Conservation (phyloP, 2,113 vertebrate species). For the Dryoscopus gambensis region DNA sequence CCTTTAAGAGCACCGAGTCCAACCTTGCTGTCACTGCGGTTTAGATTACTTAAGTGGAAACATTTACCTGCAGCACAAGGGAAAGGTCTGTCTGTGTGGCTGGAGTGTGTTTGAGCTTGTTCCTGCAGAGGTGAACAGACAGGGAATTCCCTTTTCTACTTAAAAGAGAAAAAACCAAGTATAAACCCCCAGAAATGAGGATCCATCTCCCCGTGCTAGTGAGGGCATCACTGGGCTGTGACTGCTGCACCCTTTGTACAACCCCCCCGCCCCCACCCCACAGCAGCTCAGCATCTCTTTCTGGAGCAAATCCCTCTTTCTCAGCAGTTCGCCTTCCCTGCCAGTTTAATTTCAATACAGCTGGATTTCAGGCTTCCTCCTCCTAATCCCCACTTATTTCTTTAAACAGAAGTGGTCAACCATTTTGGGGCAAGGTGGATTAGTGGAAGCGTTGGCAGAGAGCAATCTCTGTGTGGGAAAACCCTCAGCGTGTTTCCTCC, state of each 20-base stretch:
- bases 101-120: not conserved
- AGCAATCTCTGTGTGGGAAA: not conserved
- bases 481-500: not conserved
- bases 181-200: not conserved
- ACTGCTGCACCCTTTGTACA: not conserved
- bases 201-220: accelerated
- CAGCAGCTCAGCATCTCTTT: not conserved
- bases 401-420: conserved; percentile 7
- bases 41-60: not conserved
- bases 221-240: not conserved
- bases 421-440: not conserved
- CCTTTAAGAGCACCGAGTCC: not conserved
- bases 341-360: conserved; percentile 16
- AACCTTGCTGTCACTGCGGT: not conserved
- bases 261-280: accelerated
- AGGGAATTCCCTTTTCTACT: not conserved
- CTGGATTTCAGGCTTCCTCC: not conserved
- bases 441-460: not conserved
- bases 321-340: not conserved
- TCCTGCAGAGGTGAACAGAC: not conserved
- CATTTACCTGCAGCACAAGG: not conserved
- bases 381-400: conserved; percentile 39
- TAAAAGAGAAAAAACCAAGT: not conserved
- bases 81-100: not conserved
- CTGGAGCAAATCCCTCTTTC: not conserved